Evolutionary conservation across 2,797 vertebrate genomes (phyloP).

Genomic region (Falco concolor): DNA sequence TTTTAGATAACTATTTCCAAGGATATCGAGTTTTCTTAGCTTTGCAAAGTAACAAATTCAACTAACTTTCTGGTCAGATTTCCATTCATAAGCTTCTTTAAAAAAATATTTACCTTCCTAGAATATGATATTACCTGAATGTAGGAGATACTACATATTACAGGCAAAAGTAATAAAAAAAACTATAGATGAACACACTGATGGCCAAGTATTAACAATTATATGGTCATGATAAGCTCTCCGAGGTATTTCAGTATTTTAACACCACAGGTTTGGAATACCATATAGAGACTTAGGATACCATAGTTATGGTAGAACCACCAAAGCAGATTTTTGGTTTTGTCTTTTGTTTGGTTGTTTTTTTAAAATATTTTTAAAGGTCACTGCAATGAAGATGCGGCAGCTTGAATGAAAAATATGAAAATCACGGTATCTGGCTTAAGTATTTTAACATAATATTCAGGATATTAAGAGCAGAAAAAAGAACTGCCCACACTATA

Average conservation of each 20-base stretch:
- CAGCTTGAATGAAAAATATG: background rate
- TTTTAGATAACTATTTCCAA: conserved; percentile 28
- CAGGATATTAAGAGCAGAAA: background rate
- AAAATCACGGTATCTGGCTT: background rate
- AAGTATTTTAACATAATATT: background rate
- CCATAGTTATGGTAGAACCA: background rate
- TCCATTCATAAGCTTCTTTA: conserved; percentile 1
- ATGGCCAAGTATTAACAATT: background rate
- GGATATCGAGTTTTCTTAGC: conserved; percentile 12
- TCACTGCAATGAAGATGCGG: background rate
- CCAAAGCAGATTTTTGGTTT: background rate
- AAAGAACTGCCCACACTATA: background rate
- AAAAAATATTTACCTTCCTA: conserved; percentile 9
- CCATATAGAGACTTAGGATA: background rate
- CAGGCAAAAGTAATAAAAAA: background rate
- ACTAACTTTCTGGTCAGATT: conserved; percentile 30
- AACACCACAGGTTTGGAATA: conserved; percentile 20
- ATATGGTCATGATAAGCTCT: background rate
- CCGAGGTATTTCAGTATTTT: conserved; percentile 52
- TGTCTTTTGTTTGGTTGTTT: background rate
- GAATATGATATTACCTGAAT: background rate
- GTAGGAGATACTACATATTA: background rate
- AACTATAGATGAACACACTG: background rate
- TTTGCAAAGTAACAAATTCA: background rate
- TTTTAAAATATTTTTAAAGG: background rate